Conservation (phyloP, 1,140 invertebrate species). For the Drosophila bocki region DNA sequence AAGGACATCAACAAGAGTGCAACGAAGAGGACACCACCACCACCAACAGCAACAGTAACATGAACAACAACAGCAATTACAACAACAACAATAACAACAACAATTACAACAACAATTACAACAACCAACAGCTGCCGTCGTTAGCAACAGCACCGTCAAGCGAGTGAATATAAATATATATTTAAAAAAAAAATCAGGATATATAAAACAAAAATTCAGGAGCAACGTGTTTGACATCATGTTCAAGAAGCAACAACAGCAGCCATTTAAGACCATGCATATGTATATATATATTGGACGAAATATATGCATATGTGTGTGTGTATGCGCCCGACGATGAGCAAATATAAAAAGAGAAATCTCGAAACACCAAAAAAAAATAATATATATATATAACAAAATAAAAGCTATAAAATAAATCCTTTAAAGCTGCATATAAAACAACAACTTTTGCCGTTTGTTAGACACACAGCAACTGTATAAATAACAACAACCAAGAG, state of each 20-base stretch:
- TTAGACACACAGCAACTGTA: slow-evolving; percentile 30
- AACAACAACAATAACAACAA: neutral
- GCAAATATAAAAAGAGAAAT: slow-evolving; percentile 27
- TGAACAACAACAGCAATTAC: neutral
- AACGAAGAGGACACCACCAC: neutral
- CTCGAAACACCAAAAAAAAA: slow-evolving; percentile 50
- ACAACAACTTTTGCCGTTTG: slow-evolving; percentile 50
- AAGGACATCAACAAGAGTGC: neutral
- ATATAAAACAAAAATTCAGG: neutral
- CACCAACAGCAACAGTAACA: slow-evolving; percentile 1
- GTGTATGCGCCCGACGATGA: slow-evolving; percentile 1
- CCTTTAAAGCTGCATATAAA: slow-evolving; percentile 28
- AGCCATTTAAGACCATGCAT: neutral
- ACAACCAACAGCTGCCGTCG: neutral
- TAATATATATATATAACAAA: slow-evolving; percentile 4
- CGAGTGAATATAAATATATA: slow-evolving; percentile 1
- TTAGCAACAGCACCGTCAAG: neutral
- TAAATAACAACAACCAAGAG: slow-evolving; percentile 20
- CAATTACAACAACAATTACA: neutral
- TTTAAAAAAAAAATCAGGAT: too few relatives aligned
- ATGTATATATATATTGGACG: slow-evolving; percentile 12
- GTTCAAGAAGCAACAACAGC: slow-evolving; percentile 8
- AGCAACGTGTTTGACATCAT: slow-evolving; percentile 22
- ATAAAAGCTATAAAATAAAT: slow-evolving; percentile 21
- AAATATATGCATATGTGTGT: neutral